These are phyloP conservation scores for Rhinichthys osculus DNA, from an alignment of 2,797 vertebrate species.

Conservation along the genomic window DNA sequence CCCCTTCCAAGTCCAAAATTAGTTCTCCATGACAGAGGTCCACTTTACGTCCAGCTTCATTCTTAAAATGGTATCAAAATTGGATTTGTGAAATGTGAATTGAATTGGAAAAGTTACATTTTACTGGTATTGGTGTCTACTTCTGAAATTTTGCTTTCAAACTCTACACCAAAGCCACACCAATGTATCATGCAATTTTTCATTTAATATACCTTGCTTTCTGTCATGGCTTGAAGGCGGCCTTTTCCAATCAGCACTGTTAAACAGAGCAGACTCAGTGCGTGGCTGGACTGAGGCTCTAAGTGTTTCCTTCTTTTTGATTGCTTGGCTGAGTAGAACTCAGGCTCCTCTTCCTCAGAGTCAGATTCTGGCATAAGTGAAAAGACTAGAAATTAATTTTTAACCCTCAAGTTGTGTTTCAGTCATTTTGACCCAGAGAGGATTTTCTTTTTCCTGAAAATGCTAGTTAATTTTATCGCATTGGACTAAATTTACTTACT, in stretches of 20 bases:
- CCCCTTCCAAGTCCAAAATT: slow-evolving; percentile 86
- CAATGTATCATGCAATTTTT: background rate
- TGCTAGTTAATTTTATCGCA: background rate
- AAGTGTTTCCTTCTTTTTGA: slow-evolving; percentile 65
- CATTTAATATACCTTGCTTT: slow-evolving; percentile 81
- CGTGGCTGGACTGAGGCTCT: slow-evolving; percentile 72
- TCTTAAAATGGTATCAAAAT: slow-evolving; percentile 26
- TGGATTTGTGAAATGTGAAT: background rate
- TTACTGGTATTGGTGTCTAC: background rate
- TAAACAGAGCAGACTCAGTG: slow-evolving; percentile 82
- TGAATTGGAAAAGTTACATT: background rate
- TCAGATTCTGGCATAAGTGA: slow-evolving; percentile 82
- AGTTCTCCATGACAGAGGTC: slow-evolving; percentile 87
- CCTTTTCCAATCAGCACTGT: slow-evolving; percentile 85
- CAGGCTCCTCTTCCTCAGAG: slow-evolving; percentile 89
- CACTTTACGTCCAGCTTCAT: slow-evolving; percentile 73
- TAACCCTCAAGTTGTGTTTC: background rate
- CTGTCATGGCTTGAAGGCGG: slow-evolving; percentile 85
- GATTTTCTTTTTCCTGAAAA: background rate
- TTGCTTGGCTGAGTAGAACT: slow-evolving; percentile 79
- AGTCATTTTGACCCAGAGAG: background rate
- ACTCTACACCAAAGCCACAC: background rate
- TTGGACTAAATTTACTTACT: background rate
- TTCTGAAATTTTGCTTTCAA: background rate
- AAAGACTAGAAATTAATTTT: slow-evolving; percentile 5